Evolutionary conservation across 2,113 vertebrate genomes (phyloP).

Genomic region (Antechinus stuartii): DNA sequence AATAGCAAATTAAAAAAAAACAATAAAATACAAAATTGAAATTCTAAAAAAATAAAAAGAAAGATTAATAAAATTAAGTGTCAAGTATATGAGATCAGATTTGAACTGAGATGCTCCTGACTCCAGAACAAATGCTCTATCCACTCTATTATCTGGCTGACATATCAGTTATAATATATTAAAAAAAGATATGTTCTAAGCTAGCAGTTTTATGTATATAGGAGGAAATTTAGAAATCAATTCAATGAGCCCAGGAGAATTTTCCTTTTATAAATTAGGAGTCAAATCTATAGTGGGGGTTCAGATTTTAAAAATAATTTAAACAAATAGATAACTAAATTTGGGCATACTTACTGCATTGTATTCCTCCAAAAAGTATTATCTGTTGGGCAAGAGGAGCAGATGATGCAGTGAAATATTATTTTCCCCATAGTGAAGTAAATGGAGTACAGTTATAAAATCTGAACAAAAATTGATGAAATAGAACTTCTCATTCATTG

Average conservation of each 20-base stretch:
- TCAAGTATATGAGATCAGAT: too few species aligned
- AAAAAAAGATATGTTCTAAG: neutral
- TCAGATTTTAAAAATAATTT: neutral
- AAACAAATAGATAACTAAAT: slow-evolving; percentile 22
- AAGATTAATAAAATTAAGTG: too few species aligned
- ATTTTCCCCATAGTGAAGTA: neutral
- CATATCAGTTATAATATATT: neutral
- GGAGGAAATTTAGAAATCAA: neutral
- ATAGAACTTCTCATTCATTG: neutral
- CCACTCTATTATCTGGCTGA: too few species aligned
- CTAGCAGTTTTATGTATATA: neutral
- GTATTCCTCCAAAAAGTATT: neutral
- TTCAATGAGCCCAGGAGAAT: neutral
- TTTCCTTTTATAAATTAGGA: neutral
- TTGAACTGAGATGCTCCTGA: too few species aligned
- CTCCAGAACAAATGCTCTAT: too few species aligned
- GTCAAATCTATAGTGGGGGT: neutral
- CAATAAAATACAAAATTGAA: too few species aligned
- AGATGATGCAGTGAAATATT: neutral
- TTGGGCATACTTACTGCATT: neutral
- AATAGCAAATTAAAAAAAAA: too few species aligned
- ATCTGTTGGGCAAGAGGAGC: neutral
- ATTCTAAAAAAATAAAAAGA: too few species aligned
- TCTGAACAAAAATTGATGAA: neutral
- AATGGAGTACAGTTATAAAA: neutral